A percentile compares a stretch with the other conserved stretches of the same genome.
These are phyloP conservation scores for Aphodius granarius DNA, from an alignment of 2,888 invertebrate genomes.

Conservation along the genomic window DNA sequence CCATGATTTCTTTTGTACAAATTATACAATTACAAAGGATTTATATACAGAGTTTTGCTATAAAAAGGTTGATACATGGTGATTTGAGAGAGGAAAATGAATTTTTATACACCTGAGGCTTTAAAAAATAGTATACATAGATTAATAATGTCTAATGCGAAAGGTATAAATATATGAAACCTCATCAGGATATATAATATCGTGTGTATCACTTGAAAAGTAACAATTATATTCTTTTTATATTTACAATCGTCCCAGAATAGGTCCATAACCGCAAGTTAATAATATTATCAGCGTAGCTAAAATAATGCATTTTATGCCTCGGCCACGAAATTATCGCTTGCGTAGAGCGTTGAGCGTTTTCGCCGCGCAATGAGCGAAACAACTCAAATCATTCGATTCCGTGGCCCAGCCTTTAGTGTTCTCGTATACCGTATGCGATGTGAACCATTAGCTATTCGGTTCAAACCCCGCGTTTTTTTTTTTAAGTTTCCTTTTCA, in stretches of 20 bases:
- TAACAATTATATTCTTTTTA: slow-evolving; percentile 27
- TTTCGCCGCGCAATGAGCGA: too few relatives aligned
- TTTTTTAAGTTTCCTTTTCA: slow-evolving; percentile 13
- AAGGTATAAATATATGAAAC: slow-evolving; percentile 28
- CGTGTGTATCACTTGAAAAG: slow-evolving; percentile 28
- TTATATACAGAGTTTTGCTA: slow-evolving; percentile 32
- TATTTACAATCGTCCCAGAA: slow-evolving; percentile 21
- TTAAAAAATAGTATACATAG: slow-evolving; percentile 37
- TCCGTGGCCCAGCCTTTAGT: too few relatives aligned
- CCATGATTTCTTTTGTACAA: slow-evolving; percentile 41
- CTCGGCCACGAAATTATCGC: too few relatives aligned
- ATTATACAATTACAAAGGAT: slow-evolving; percentile 41
- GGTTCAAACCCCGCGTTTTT: slow-evolving; percentile 7
- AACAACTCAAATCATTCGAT: too few relatives aligned
- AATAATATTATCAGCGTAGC: neutral
- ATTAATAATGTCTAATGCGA: slow-evolving; percentile 23
- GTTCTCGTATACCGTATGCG: slow-evolving; percentile 35
- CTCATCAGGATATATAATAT: slow-evolving; percentile 17
- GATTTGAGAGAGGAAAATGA: neutral
- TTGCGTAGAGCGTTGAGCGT: neutral
- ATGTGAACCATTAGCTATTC: neutral
- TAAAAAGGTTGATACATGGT: slow-evolving; percentile 17
- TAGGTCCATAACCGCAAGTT: neutral
- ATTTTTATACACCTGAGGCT: neutral
- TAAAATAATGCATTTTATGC: slow-evolving; percentile 1